Conservation (phyloP, 2,113 vertebrate genomes). For the Micronisus gabar region DNA sequence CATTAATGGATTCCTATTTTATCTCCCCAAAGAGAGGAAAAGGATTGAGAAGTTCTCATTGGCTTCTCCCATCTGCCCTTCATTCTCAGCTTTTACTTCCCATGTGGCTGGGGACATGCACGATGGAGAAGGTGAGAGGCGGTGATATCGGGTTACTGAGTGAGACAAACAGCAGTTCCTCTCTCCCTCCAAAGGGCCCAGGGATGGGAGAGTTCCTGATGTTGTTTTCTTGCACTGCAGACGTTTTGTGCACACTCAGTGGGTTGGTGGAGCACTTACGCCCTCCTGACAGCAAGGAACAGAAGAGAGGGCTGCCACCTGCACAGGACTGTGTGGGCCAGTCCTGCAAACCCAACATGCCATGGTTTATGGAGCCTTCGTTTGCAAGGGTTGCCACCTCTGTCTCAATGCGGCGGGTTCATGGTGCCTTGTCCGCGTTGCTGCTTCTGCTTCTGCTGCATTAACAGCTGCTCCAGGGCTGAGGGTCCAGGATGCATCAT, state of each 20-base stretch:
- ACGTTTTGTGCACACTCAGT: conserved; percentile 81
- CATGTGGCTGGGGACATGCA: conserved; percentile 77
- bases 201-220: conserved; percentile 76
- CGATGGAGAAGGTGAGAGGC: conserved; percentile 77
- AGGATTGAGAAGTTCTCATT: conserved; percentile 74
- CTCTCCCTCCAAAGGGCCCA: conserved; percentile 70
- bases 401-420: conserved; percentile 97
- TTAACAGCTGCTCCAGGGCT: conserved; percentile 97
- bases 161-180: conserved; percentile 78
- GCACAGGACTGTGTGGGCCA: conserved; percentile 77
- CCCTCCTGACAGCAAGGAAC: conserved; percentile 84
- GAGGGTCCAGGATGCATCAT: conserved; percentile 99
- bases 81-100: conserved; percentile 72
- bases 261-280: conserved; percentile 83
- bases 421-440: conserved; percentile 93
- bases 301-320: conserved; percentile 86
- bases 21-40: conserved; percentile 74
- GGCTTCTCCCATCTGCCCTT: conserved; percentile 78
- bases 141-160: conserved; percentile 72
- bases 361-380: conserved; percentile 80
- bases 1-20: conserved; percentile 78
- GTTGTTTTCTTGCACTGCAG: conserved; percentile 77
- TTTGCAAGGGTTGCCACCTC: conserved; percentile 74
- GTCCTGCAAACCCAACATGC: conserved; percentile 88
- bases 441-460: conserved; percentile 99